Evolutionary conservation across 92 coral and sea anemone species (phyloP), one percentile per base, ranked within the genome.

Genomic region (Siderastrea radians): DNA sequence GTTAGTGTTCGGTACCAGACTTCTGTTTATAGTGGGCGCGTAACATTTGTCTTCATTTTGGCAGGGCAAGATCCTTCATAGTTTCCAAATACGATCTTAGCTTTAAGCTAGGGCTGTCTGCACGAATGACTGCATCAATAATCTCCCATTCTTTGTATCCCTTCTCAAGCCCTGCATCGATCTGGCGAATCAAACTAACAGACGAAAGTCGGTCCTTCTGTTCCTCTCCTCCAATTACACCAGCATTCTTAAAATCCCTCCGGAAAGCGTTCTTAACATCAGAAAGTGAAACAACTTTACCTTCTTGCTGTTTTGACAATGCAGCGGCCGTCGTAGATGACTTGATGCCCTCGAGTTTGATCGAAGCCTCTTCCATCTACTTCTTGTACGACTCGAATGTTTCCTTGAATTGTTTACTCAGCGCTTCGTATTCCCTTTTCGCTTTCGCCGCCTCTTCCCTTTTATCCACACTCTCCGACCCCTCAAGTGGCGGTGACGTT

Each of bases 91-190:
- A 84, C 13, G 92, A 87, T 55, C 92, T 84, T 10, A 90, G 62
- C 54, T 90, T 93, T 7, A 87, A 55, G 57, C 84, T 86, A 57
- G 96, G 89, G 76, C 80, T 65, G 66, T 84, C 81, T 1, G 89
- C 76, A 58, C 92, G 84, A 53, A 87, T 88, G 48, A 93, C 91
- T 45, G 88, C 94, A 51, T 93, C 94, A 66, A 90, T 79, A 1
- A 91, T 75, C 59, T 93, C 91, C 7, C 68, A 45, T 85, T 91
- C 94, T 2, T 68, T 87, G 67, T 91, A 84, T 9, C 77, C 93
- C 62, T 72, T 87, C 55, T 86, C 70, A 5, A 90, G 73, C n/a
- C 86, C 90, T n/a, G 83, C 51, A 48, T 90, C 92, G 48, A 92
- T 89, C 76, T 92, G 90, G 78, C 88, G 69, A 43, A 74, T 52